A percentile compares a stretch with the other conserved stretches of the same genome.
Evolutionary conservation across 2,888 invertebrate genomes (phyloP).

Genomic region (Drosophila anomelani): DNA sequence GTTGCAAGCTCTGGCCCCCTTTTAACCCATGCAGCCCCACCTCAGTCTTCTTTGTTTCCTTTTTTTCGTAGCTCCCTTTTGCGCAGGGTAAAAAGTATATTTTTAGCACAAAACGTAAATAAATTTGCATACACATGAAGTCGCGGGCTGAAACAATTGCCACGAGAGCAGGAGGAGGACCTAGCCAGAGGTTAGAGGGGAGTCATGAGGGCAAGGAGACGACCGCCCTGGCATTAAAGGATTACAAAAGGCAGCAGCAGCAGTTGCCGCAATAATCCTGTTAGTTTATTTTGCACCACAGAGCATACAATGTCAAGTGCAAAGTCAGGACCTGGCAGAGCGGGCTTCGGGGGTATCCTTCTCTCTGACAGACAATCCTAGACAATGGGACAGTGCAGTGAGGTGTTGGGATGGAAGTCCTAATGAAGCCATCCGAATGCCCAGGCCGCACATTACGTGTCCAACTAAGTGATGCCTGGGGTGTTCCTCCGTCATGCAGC

Average conservation of each 20-base stretch:
- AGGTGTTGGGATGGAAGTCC: slow-evolving; percentile 51
- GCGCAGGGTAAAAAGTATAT: slow-evolving; percentile 50
- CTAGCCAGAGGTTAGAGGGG: slow-evolving; percentile 6
- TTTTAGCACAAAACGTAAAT: slow-evolving; percentile 70
- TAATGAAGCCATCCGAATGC: slow-evolving; percentile 67
- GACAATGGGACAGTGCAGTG: slow-evolving; percentile 52
- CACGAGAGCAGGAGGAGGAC: slow-evolving; percentile 10
- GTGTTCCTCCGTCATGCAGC: slow-evolving; percentile 18
- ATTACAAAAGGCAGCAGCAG: slow-evolving; percentile 65
- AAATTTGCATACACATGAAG: slow-evolving; percentile 71
- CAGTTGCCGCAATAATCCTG: slow-evolving; percentile 73
- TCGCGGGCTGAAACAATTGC: slow-evolving; percentile 33
- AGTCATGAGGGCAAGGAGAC: slow-evolving; percentile 16
- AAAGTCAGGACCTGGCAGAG: slow-evolving; percentile 11
- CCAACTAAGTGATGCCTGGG: slow-evolving; percentile 30
- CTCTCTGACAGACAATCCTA: slow-evolving; percentile 48
- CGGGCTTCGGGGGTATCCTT: slow-evolving; percentile 34
- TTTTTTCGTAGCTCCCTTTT: slow-evolving; percentile 21
- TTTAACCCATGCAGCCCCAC: slow-evolving; percentile 54
- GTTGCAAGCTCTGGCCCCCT: slow-evolving; percentile 39
- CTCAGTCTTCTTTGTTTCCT: slow-evolving; percentile 49
- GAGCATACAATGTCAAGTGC: slow-evolving; percentile 69
- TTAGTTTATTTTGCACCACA: slow-evolving; percentile 67
- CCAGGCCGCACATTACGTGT: slow-evolving; percentile 45
- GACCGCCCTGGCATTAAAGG: slow-evolving; percentile 62